Evolutionary conservation across 2,113 vertebrate genomes (phyloP).

Genomic region (Jaculus jaculus): DNA sequence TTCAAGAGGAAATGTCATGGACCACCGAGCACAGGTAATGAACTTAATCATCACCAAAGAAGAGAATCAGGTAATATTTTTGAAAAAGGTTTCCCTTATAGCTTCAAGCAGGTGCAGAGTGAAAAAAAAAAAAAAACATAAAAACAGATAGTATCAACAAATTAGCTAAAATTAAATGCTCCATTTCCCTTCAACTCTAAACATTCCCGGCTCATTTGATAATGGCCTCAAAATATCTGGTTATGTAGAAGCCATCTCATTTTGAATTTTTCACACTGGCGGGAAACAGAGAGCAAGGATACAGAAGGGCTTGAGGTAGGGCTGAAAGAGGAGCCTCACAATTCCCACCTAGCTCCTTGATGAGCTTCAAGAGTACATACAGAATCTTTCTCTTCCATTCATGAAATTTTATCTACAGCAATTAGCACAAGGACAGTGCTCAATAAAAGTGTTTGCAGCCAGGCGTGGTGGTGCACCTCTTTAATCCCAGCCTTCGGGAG

Average conservation of each 20-base stretch:
- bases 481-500: no score
- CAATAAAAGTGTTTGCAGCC: neutral
- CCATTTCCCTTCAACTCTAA: slow-evolving; percentile 19
- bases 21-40: neutral
- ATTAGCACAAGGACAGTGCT: neutral
- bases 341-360: neutral
- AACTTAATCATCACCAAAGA: neutral
- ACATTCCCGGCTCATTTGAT: slow-evolving; percentile 47
- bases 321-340: neutral
- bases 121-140: slow-evolving; percentile 44
- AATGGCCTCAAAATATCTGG: neutral
- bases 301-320: no score
- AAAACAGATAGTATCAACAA: slow-evolving; percentile 43
- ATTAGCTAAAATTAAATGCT: slow-evolving; percentile 54
- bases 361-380: neutral
- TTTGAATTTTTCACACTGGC: neutral
- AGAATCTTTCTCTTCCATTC: slow-evolving; percentile 18
- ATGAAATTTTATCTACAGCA: neutral
- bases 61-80: neutral
- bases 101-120: neutral
- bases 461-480: no score
- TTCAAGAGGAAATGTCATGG: neutral
- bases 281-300: neutral
- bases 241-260: neutral
- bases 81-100: slow-evolving; percentile 20